Evolutionary conservation across 2,113 vertebrate species (phyloP).

Genomic region (Sapayoa aenigma): DNA sequence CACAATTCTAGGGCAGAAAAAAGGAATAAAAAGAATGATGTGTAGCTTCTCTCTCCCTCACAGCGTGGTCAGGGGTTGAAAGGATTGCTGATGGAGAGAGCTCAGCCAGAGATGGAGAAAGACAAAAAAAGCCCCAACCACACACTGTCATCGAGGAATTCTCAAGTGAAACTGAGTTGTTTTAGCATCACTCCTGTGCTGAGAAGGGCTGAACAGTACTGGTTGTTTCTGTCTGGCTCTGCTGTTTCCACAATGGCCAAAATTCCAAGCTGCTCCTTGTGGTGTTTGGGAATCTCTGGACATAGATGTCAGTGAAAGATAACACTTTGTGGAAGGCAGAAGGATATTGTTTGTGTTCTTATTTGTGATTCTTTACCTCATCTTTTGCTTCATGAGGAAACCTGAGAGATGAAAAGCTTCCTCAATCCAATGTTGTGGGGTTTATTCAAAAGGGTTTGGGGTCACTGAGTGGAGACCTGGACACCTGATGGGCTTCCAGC

Average conservation of each 20-base stretch:
- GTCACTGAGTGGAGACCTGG: not conserved
- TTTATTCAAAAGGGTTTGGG: not conserved
- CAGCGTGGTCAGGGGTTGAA: not conserved
- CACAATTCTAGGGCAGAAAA: not conserved
- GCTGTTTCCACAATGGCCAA: not conserved
- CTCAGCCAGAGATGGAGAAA: not conserved
- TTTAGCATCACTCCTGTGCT: not conserved
- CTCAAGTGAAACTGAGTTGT: not conserved
- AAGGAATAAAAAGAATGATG: not conserved
- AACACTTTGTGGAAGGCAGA: not conserved
- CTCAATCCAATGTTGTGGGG: fast-evolving
- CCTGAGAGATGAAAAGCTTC: not conserved
- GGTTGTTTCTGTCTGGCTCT: not conserved
- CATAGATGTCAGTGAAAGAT: fast-evolving
- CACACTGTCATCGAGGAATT: not conserved
- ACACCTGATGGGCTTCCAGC: not conserved
- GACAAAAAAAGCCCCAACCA: not conserved
- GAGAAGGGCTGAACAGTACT: not conserved
- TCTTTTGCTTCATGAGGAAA: not conserved
- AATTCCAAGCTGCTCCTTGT: not conserved
- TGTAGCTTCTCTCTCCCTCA: not conserved
- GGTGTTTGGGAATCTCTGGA: not conserved
- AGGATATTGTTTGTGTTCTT: not conserved
- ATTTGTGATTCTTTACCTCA: not conserved
- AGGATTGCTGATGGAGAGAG: not conserved